Percentiles rank a stretch among this genome's conserved stretches.
phyloP scores from a whole-genome alignment of 2,888 invertebrate genomes.

The Petrophora chlorosata region DNA sequence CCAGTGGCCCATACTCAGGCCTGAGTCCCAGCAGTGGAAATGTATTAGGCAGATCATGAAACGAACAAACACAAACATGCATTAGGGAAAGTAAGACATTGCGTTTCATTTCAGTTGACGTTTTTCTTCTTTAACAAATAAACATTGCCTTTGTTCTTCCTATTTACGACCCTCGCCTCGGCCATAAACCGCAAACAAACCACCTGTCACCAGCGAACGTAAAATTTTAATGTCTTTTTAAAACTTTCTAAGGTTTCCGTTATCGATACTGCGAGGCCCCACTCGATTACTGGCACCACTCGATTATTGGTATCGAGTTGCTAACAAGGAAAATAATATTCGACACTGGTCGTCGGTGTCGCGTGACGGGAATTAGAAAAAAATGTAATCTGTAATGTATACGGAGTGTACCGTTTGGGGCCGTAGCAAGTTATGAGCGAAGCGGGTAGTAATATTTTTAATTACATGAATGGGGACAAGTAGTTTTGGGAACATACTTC shows the following conservation, averaged over 20 bases:
- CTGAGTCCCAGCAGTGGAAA: no score
- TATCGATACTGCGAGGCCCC: slow-evolving; percentile 67
- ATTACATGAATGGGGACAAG: no score
- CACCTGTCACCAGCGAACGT: slow-evolving; percentile 50
- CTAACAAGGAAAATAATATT: slow-evolving; percentile 78
- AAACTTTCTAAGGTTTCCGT: slow-evolving; percentile 69
- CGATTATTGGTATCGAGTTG: slow-evolving; percentile 73
- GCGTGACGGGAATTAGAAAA: slow-evolving; percentile 62
- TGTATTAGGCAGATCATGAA: no score
- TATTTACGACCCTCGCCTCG: slow-evolving; percentile 9
- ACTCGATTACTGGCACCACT: slow-evolving; percentile 23
- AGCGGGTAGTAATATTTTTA: no score
- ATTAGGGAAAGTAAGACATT: no score
- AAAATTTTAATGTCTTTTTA: slow-evolving; percentile 58
- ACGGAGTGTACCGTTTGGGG: slow-evolving; percentile 42
- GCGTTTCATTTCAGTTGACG: no score
- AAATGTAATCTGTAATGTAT: slow-evolving; percentile 53
- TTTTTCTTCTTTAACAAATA: background rate
- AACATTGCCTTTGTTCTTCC: slow-evolving; percentile 9
- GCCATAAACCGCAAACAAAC: slow-evolving; percentile 30
- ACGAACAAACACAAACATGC: no score
- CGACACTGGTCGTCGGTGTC: slow-evolving; percentile 70
- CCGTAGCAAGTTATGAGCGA: slow-evolving; percentile 27
- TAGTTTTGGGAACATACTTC: no score
- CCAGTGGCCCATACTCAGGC: no score